Conservation (phyloP, 2,113 vertebrate species). For the Dromas ardeola region DNA sequence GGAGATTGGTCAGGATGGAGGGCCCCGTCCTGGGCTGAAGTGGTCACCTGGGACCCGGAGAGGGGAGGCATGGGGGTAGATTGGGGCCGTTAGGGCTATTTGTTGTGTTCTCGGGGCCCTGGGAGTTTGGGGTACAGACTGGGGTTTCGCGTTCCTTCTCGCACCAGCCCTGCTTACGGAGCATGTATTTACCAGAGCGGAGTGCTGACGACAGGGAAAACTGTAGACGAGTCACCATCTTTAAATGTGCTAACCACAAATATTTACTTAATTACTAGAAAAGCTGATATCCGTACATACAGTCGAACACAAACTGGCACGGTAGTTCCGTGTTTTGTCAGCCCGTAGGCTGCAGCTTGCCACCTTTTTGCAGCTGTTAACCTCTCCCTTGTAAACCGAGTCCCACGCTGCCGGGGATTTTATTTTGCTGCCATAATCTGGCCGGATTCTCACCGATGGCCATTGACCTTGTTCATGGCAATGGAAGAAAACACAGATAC, state of each 20-base stretch:
- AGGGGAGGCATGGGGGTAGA: fast-evolving
- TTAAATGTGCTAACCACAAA: neutral
- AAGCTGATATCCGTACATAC: neutral
- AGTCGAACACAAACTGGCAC: neutral
- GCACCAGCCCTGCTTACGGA: neutral
- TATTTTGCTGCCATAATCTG: neutral
- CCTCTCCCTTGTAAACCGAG: neutral
- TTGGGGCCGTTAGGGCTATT: fast-evolving
- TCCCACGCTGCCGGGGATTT: neutral
- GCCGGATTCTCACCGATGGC: neutral
- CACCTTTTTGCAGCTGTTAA: neutral
- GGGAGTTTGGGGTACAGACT: neutral
- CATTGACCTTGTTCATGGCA: neutral
- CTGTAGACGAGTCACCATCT: neutral
- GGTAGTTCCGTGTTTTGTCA: neutral
- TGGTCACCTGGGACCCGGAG: fast-evolving
- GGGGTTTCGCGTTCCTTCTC: neutral
- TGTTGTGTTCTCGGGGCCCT: neutral
- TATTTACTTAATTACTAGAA: neutral
- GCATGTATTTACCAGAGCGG: neutral
- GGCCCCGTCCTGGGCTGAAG: neutral
- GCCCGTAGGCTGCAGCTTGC: neutral
- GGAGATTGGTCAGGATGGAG: neutral
- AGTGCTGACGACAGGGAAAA: neutral
- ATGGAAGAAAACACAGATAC: neutral